Evolutionary conservation across 2,888 invertebrate genomes (phyloP), one percentile per base, ranked within the genome.

Genomic region (Tetragonisca angustula): DNA sequence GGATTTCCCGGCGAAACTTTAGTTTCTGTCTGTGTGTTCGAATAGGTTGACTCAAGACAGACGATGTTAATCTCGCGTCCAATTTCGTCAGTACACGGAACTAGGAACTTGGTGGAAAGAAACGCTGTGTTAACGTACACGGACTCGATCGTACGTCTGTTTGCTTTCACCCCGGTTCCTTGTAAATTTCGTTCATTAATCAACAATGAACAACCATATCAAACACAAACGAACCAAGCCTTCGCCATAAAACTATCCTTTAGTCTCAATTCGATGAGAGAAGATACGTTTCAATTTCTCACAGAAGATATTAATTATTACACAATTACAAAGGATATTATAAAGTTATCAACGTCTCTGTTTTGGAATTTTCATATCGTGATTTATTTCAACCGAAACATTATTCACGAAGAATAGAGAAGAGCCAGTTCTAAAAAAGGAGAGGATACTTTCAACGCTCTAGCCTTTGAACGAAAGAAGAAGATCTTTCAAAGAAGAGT

Each of bases 31-130:
- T 72, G 32, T 49, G 52, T 49, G 52, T 49, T 50, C 56, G 79
- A 64, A 70, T 78, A 69, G 52, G 71, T 79, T 52, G 64, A 43
- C 59, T 69, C 81, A 73, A 79, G 69, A 52, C 64, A 70, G 69
- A 74, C 69, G 70, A 70, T 70, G 75, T 75, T 82, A 79, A 79
- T 82, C 75, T 74, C 43, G 50, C 52, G 73, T 81, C 49, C 79
- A 79, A 82, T 79, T 79, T 74, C 64, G 54, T 78, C 52, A 43
- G 62, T 56, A 74, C 69, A 82, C 56, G 32, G 56, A 74, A 79
- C 43, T 24, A n/a, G 50, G 59, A 71, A 74, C 69, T 79, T 50
- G 15, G 6, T 13, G 32, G 49, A 81, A 73, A 78, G 68, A 78
- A 81, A 73, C 62, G 62, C 27, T 76, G 19, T 64, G 80, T 76